Base-by-base conservation (phyloP, 92 coral and sea anemone genomes). In the Paragorgia papillata region DNA sequence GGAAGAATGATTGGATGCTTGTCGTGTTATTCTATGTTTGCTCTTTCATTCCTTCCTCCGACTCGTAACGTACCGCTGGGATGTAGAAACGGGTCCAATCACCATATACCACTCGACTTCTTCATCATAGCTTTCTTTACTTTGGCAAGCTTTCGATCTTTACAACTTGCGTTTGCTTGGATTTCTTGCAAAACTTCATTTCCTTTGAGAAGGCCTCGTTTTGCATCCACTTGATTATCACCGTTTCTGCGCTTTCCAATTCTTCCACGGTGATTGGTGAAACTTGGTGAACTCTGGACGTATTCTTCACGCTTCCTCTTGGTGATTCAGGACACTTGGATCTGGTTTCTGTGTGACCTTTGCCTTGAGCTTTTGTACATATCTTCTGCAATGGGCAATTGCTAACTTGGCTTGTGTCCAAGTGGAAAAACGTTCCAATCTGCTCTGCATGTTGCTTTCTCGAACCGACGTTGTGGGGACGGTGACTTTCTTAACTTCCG, bases 391-490 rank as follows among this genome's bases (percentile, higher is more conserved):
- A 22, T 44, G 24, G 20, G 73, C 61, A 0, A 76, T 40, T 46
- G 82, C 59, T 13, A 62, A 3, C 71, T 76, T 76, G 37, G 69
- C 68, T 53, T 33, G 0, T 29, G 22, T 22, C 75, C 82, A 76
- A 18, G 46, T 27, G 33, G 82, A 63, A 51, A 76, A 76, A 34
- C 57, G 55, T 19, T 76, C 82, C 10, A 76, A 46, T 46, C 82
- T 61, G 59, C 61, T 62, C 1, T 35, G 35, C 82, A 76, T 62
- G 54, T 20, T 30, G 17, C 25, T 13, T 59, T 62, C 59, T 32
- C 19, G 39, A 26, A 44, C 62, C 24, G 26, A 28, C 37, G 61
- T 8, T 43, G 27, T 31, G 14, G 21, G 24, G 59, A 63, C 35
- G 64, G 15, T 69, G 32, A 69, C 62, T 50, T 43, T 69, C 40